Base-by-base conservation (phyloP, 2,797 vertebrate genomes). In the Tolypeutes matacus region DNA sequence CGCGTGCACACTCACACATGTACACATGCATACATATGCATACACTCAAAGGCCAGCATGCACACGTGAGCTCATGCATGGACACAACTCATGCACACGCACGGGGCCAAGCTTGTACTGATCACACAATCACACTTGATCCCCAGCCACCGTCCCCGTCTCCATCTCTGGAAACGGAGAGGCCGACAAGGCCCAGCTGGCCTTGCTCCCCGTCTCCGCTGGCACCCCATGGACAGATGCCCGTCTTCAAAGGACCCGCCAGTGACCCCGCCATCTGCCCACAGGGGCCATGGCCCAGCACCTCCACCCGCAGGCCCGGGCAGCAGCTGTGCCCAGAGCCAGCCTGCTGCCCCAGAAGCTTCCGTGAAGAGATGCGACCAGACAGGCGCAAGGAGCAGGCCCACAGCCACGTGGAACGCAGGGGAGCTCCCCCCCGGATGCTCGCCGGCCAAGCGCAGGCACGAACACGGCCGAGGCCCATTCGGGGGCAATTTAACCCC, bases 371-470 rank as follows among this genome's bases (percentile, higher is more conserved):
- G 99, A 99, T 98, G 96, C 93, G 98, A 99, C 98, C 98, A 99
- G 99, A 99, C 99, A 99, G 98, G 99, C 99, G 98, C 99, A 98
- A 99, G 99, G 98, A 98, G 98, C 97, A 98, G 98, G 98, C 99
- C 99, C 93, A 98, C 98, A 99, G 99, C 99, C 99, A 99, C 99
- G 99, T 98, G 99, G 99, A 99, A 99, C 99, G 99, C 99, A 99
- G 98, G 99, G 99, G 99, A 98, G 98, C 98, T 98, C 98, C 98
- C 98, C 98, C 98, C 99, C 98, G 95, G 98, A 96, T 64, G 89
- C 96, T 96, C 88, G 93, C 96, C 92, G 97, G 96, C 97, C 97
- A 58, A 90, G 94, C 96, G 65, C 65, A 34, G 65, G 65, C 64
- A 1, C 18, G 6, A 5, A 8, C 0, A 1, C 5, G 31, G 20